Conservation (phyloP, 2,888 invertebrate genomes). For the Nomada lathburiana region DNA sequence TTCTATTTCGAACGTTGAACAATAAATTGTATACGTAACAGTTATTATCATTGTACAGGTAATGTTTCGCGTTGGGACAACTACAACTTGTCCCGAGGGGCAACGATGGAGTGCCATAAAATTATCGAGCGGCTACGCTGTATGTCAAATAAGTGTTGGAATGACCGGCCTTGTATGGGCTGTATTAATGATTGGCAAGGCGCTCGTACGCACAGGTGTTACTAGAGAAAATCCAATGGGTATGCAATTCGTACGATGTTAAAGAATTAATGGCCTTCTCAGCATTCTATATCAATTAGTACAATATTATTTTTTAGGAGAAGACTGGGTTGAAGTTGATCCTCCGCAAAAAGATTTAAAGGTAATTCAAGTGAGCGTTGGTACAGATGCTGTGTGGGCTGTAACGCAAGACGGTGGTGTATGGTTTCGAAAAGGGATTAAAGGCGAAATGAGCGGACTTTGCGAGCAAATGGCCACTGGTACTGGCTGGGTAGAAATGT, state of each 20-base stretch:
- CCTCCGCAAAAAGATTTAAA: constrained; percentile 90
- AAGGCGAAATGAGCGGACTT: constrained; percentile 89
- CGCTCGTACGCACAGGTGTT: constrained; percentile 93
- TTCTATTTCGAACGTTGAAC: not conserved
- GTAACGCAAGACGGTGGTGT: constrained; percentile 93
- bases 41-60: constrained; percentile 85
- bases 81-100: constrained; percentile 94
- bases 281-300: not conserved
- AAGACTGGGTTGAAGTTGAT: constrained; percentile 92
- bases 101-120: constrained; percentile 92
- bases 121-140: constrained; percentile 92
- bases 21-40: not conserved
- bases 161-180: constrained; percentile 95
- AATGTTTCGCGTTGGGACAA: constrained; percentile 94
- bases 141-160: constrained; percentile 94
- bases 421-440: constrained; percentile 93
- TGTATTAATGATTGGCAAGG: constrained; percentile 92
- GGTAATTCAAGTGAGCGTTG: constrained; percentile 92
- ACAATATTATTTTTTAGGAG: constrained; percentile 84
- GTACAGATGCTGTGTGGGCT: constrained; percentile 91
- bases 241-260: constrained; percentile 74
- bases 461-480: constrained; percentile 92
- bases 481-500: constrained; percentile 95
- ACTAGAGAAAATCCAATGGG: constrained; percentile 91
- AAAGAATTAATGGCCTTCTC: not conserved